Percentiles rank a stretch among this genome's conserved stretches.
These are phyloP conservation scores for Atlantisia rogersi DNA, from an alignment of 2,113 vertebrate genomes.

Conservation along the genomic window DNA sequence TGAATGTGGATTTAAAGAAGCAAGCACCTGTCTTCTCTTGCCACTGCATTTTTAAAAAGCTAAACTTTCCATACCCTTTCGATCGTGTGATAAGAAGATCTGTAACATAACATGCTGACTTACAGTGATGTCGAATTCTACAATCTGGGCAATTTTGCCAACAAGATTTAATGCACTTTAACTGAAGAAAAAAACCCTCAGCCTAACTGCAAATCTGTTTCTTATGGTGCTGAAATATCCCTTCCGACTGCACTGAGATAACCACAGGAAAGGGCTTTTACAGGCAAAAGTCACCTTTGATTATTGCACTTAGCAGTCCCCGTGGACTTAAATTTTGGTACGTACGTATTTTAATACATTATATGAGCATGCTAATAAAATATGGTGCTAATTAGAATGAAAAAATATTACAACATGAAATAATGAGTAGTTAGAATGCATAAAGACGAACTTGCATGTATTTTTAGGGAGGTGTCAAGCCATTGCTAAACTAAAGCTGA, in stretches of 20 bases:
- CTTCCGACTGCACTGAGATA: slow-evolving; percentile 80
- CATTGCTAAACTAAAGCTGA: slow-evolving; percentile 17
- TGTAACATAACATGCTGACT: slow-evolving; percentile 60
- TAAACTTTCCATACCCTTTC: slow-evolving; percentile 79
- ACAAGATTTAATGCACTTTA: slow-evolving; percentile 82
- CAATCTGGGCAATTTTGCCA: slow-evolving; percentile 71
- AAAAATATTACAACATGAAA: slow-evolving; percentile 6
- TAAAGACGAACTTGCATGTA: slow-evolving; percentile 60
- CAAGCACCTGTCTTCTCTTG: slow-evolving; percentile 71
- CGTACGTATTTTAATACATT: slow-evolving; percentile 72
- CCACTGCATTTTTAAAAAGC: slow-evolving; percentile 36
- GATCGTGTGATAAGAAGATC: slow-evolving; percentile 65
- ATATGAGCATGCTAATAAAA: slow-evolving; percentile 72
- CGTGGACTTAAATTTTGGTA: slow-evolving; percentile 82
- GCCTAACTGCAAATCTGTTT: slow-evolving; percentile 77
- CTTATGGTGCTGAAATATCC: slow-evolving; percentile 84
- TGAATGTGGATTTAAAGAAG: slow-evolving; percentile 80
- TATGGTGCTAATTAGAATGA: not conserved
- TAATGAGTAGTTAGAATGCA: slow-evolving; percentile 28
- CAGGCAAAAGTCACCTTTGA: slow-evolving; percentile 80
- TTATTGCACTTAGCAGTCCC: slow-evolving; percentile 78
- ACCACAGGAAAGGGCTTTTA: slow-evolving; percentile 78
- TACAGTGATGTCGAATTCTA: slow-evolving; percentile 75
- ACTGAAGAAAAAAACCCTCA: slow-evolving; percentile 75
- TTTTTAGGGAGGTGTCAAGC: slow-evolving; percentile 49